Evolutionary conservation across 1,140 invertebrate species (phyloP).

Genomic region (Drosophila saltans): DNA sequence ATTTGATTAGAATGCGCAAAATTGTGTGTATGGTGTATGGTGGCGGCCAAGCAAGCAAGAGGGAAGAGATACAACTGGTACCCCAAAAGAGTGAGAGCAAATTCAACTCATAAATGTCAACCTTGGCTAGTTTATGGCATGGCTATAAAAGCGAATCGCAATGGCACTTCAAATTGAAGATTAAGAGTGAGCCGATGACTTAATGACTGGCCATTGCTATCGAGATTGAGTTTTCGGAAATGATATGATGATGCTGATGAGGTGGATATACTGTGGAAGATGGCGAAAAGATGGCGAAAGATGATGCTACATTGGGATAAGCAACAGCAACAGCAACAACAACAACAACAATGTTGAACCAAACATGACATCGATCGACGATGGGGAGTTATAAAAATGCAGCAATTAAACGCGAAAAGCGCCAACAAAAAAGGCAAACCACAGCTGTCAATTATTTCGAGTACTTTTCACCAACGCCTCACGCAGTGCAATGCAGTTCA

Average conservation of each 20-base stretch:
- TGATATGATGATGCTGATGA: background rate
- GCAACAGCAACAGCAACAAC: background rate
- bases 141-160: slow-evolving; percentile 10
- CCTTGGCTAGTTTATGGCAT: slow-evolving; percentile 18
- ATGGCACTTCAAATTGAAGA: slow-evolving; percentile 11
- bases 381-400: slow-evolving; percentile 66
- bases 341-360: slow-evolving; percentile 17
- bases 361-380: slow-evolving; percentile 49
- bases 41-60: no score
- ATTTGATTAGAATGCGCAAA: slow-evolving; percentile 10
- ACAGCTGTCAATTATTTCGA: slow-evolving; percentile 82
- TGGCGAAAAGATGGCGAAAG: background rate
- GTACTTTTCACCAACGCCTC: slow-evolving; percentile 81
- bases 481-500: slow-evolving; percentile 58
- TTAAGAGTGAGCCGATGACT: slow-evolving; percentile 50
- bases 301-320: background rate
- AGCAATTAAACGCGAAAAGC: slow-evolving; percentile 74
- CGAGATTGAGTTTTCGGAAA: slow-evolving; percentile 12
- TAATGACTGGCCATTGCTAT: slow-evolving; percentile 62
- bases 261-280: background rate
- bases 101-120: slow-evolving; percentile 12
- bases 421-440: slow-evolving; percentile 77
- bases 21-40: background rate
- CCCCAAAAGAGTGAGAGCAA: no score
- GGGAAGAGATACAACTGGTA: no score